phyloP scores from a whole-genome alignment of 2,888 invertebrate genomes.

The Clitarchus hookeri region DNA sequence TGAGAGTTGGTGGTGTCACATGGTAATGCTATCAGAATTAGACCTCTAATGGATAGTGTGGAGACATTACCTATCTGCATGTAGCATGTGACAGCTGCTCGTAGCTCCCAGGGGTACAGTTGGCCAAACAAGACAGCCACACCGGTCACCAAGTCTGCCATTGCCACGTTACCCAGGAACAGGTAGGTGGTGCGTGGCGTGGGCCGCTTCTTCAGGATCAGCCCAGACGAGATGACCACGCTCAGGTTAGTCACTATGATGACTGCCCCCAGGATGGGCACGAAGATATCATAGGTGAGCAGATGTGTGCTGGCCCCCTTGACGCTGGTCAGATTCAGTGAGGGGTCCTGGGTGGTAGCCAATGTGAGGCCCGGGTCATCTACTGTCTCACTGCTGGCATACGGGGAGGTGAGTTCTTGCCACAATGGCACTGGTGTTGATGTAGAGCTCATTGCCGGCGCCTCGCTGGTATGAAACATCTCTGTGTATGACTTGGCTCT shows the following conservation, averaged over 20 bases:
- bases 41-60: too few species aligned
- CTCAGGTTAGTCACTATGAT: constrained; percentile 64
- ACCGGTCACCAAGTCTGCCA: constrained; percentile 68
- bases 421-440: background rate
- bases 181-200: constrained; percentile 67
- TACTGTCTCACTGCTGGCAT: background rate
- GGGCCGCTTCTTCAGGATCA: constrained; percentile 59
- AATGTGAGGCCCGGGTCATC: background rate
- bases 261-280: constrained; percentile 46
- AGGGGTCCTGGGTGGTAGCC: background rate
- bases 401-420: too few species aligned
- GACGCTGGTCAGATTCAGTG: constrained; percentile 26
- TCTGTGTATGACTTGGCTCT: background rate
- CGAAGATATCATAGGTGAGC: constrained; percentile 32
- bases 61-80: constrained; percentile 53
- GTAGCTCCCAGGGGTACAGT: constrained; percentile 52
- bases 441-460: background rate
- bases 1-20: too few species aligned
- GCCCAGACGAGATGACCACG: constrained; percentile 69
- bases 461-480: background rate
- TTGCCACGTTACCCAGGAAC: constrained; percentile 67
- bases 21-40: too few species aligned
- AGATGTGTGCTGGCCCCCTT: constrained; percentile 27
- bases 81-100: constrained; percentile 54
- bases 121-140: constrained; percentile 62